Conservation (phyloP, 2,113 vertebrate genomes). For the Alligator mississippiensis region DNA sequence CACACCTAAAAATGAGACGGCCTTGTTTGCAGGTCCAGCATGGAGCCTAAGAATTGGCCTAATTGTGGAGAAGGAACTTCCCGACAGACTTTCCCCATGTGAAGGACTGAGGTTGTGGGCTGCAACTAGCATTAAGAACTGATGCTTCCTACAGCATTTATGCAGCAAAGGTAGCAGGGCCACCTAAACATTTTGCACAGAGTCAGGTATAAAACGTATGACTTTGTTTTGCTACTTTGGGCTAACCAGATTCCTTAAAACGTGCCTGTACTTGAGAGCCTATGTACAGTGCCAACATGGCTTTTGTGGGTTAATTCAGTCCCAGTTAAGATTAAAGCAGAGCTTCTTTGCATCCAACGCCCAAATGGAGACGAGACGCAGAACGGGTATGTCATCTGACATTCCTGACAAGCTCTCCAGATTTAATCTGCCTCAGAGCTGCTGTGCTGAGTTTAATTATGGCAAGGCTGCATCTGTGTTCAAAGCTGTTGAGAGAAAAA, state of each 20-base stretch:
- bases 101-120: neutral
- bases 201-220: neutral
- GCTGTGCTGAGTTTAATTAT: slow-evolving; percentile 72
- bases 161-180: neutral
- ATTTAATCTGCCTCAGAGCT: slow-evolving; percentile 60
- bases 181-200: neutral
- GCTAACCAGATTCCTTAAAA: neutral
- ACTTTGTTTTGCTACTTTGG: neutral
- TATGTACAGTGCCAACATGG: neutral
- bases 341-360: neutral
- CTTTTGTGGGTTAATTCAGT: neutral
- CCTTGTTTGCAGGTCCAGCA: neutral
- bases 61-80: neutral
- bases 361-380: neutral
- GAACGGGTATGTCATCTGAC: slow-evolving; percentile 52
- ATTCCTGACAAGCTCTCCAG: slow-evolving; percentile 52
- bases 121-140: neutral
- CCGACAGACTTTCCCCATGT: neutral
- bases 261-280: neutral
- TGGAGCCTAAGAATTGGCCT: neutral
- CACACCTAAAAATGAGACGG: no score
- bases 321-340: neutral
- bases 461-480: slow-evolving; percentile 75
- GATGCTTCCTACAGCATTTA: neutral
- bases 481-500: slow-evolving; percentile 73